Evolutionary conservation across 2,888 invertebrate species (phyloP), one percentile per base, ranked within the genome.

Genomic region (Actias luna): DNA sequence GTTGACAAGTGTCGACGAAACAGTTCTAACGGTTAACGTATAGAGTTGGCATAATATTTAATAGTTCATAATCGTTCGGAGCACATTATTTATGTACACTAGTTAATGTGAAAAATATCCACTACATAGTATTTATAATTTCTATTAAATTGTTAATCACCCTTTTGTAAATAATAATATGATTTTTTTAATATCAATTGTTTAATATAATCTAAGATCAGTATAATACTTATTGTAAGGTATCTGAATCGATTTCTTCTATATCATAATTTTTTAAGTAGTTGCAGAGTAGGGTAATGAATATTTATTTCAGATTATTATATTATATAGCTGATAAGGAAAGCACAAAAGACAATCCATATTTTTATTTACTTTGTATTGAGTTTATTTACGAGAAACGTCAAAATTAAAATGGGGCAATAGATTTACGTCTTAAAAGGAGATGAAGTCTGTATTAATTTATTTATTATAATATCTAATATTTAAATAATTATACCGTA

Each of bases 101-200:
- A 87, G 89, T 90, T 91, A 90, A 88, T 87, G 84, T 85, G 80
- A 83, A 78, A 50, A 80, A 82, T 83, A 86, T 85, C 85, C 82
- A 85, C 84, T 86, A 88, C 79, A 82, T 87, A 89, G 85, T 87
- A 85, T 90, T 89, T 87, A 88, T 89, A 88, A 85, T 76, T 82
- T 82, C 80, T 84, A 89, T 82, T 79, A 84, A 84, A 88, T 89
- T 88, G 85, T 29, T 55, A n/a, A 55, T 55, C 29, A 29, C 4
- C 29, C 29, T 55, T 55, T 29, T 55, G 55, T 55, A 55, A 55
- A 55, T 55, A 55, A 55, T 29, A 46, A 50, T 55, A 58, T 58
- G 89, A 88, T 80, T 85, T 83, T 84, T 85, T 75, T 78, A 58
- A 61, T 39, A 61, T 57, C n/a, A n/a, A n/a, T 29, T 63, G 42